Base-by-base conservation (phyloP, 2,113 vertebrate genomes). In the Anolis sagrei region DNA sequence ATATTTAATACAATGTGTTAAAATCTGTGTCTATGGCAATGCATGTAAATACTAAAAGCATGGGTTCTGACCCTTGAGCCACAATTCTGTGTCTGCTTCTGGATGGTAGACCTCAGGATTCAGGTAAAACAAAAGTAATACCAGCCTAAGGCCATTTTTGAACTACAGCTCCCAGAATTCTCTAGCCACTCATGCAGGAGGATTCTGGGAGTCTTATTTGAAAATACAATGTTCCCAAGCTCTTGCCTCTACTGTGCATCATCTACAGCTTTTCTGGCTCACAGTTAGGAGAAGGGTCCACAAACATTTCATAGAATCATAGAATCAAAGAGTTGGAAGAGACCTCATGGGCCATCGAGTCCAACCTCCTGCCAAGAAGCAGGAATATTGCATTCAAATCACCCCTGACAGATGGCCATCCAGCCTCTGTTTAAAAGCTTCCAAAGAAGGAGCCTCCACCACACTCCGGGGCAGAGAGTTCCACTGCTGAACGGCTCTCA, bases 301-400 rank as follows among this genome's bases (percentile, higher is more conserved):
- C 54, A 5, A 49, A 44, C 0, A 54, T 51, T n/a, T 34, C n/a
- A n/a, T n/a, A n/a, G n/a, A n/a, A n/a, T n/a, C 39, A 44, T 44
- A 44, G 39, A 44, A 2, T 44, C 39, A 5, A 2, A 44, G 39
- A 44, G 39, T 44, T 44, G 39, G 5, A 44, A 5, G 39, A 44
- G 39, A 44, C 39, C 5, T 44, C 39, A 44, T 4, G 39, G 39
- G 39, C 39, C 39, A 44, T 44, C 39, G 3, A 44, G 39, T 44
- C 39, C n/a, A n/a, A n/a, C n/a, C n/a, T n/a, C n/a, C n/a, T n/a
- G n/a, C n/a, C n/a, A n/a, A n/a, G n/a, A n/a, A n/a, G n/a, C n/a
- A n/a, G n/a, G n/a, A n/a, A n/a, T n/a, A n/a, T n/a, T n/a, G n/a
- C n/a, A n/a, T n/a, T n/a, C 39, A 44, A 44, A 44, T 2, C 39